Evolutionary conservation across 2,797 vertebrate species (phyloP).

Genomic region (Enteromius treurensis): DNA sequence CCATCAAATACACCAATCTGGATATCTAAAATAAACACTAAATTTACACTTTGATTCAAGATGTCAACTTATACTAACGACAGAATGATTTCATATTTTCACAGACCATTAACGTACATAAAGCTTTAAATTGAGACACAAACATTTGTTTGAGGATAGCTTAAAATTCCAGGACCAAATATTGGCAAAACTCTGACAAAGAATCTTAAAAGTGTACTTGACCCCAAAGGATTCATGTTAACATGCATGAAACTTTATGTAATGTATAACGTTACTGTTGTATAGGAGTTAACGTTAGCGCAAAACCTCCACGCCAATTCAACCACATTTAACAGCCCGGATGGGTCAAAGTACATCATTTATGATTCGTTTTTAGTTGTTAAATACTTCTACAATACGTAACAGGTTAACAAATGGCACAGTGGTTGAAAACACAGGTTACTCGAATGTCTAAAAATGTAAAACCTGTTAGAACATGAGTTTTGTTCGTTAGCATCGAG

Average conservation of each 20-base stretch:
- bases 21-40: background rate
- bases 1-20: background rate
- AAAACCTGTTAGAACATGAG: constrained; percentile 38
- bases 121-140: background rate
- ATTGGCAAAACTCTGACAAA: background rate
- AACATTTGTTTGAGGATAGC: background rate
- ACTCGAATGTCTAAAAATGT: background rate
- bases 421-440: background rate
- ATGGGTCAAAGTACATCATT: background rate
- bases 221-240: background rate
- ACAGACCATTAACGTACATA: background rate
- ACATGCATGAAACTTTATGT: background rate
- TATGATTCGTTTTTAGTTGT: background rate
- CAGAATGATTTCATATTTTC: background rate
- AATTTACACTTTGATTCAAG: background rate
- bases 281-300: background rate
- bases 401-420: background rate
- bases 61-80: background rate
- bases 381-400: background rate
- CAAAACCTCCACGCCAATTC: background rate
- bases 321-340: background rate
- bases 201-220: background rate
- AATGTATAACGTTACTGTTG: background rate
- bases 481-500: constrained; percentile 40
- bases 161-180: background rate